phyloP scores from a whole-genome alignment of 2,797 vertebrate species.

The Rallus crepitans region DNA sequence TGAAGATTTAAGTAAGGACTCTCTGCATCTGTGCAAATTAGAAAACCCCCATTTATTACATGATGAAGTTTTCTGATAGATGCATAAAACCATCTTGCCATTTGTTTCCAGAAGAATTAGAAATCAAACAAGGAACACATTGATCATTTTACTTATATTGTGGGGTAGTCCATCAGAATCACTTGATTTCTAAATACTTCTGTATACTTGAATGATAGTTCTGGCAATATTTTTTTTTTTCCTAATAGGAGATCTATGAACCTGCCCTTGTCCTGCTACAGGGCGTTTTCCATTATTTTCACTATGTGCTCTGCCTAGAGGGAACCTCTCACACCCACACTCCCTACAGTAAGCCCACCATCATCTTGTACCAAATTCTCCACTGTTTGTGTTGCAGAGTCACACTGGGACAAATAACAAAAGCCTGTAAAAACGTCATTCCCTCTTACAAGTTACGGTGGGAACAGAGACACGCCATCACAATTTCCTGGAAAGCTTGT shows the following conservation, averaged over 20 bases:
- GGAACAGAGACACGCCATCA: not conserved
- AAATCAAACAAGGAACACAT: not conserved
- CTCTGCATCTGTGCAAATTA: not conserved
- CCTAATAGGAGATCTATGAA: not conserved
- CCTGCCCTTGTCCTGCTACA: fast-evolving
- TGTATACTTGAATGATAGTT: not conserved
- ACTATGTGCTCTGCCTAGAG: not conserved
- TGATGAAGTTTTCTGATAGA: not conserved
- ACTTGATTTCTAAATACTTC: not conserved
- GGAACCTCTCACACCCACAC: not conserved
- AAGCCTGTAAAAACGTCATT: not conserved
- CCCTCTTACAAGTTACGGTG: not conserved
- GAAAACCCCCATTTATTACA: not conserved
- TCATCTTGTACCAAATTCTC: not conserved
- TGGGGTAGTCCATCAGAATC: not conserved
- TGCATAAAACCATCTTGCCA: not conserved
- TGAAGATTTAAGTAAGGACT: not conserved
- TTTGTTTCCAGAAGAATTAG: not conserved
- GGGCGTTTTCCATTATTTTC: not conserved
- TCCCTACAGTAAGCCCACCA: not conserved
- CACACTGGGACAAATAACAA: not conserved
- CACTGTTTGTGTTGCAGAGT: not conserved
- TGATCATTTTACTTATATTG: not conserved
- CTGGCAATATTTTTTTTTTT: not conserved
- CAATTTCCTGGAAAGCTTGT: not conserved